Evolutionary conservation across 2,797 vertebrate genomes (phyloP).

Genomic region (Gobio occitaniae): DNA sequence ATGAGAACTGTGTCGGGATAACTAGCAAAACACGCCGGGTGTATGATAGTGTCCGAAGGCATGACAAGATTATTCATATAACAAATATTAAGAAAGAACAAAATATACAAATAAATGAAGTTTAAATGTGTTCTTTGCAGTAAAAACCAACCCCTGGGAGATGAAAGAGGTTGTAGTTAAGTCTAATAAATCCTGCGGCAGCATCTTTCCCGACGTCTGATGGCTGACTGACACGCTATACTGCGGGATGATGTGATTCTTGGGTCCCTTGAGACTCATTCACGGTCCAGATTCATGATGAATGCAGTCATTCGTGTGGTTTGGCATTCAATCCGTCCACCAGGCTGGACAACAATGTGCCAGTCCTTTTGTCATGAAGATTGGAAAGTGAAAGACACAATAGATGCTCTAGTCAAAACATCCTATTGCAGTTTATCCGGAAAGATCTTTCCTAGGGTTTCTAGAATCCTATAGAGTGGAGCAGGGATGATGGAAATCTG

Average conservation of each 20-base stretch:
- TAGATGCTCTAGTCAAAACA: background rate
- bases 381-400: background rate
- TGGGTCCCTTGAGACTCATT: background rate
- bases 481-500: background rate
- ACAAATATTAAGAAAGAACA: background rate
- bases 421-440: background rate
- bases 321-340: constrained; percentile 4
- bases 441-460: background rate
- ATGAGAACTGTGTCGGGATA: too few relatives aligned
- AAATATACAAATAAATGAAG: background rate
- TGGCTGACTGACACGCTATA: constrained; percentile 3
- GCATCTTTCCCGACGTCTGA: background rate
- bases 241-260: constrained; percentile 8
- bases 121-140: background rate
- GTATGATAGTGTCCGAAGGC: too few relatives aligned
- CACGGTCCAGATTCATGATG: constrained; percentile 10
- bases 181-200: background rate
- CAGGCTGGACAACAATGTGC: background rate
- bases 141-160: background rate
- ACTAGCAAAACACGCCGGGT: too few relatives aligned
- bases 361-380: background rate
- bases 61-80: background rate
- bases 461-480: background rate
- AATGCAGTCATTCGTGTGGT: constrained; percentile 1
- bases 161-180: background rate